Evolutionary conservation across 1,140 invertebrate species (phyloP).

Genomic region (Drosophila quadrilineata): DNA sequence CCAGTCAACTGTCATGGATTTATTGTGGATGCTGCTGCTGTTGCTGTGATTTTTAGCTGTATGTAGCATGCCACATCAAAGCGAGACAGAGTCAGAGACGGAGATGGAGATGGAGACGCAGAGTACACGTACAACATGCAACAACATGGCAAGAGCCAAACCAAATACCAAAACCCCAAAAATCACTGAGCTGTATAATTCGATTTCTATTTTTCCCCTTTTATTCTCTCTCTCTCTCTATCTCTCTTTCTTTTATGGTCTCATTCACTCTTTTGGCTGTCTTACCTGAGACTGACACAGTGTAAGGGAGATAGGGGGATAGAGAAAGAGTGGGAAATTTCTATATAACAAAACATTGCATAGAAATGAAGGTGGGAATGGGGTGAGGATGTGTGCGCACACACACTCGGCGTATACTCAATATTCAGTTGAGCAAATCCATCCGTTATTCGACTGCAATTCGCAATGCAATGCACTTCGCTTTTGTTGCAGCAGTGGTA

Average conservation of each 20-base stretch:
- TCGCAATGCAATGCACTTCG: slow-evolving; percentile 59
- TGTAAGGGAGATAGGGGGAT: neutral
- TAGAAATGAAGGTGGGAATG: slow-evolving; percentile 31
- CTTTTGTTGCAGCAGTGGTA: slow-evolving; percentile 15
- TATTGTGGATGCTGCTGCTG: slow-evolving; percentile 47
- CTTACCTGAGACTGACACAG: slow-evolving; percentile 46
- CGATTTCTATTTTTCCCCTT: slow-evolving; percentile 76
- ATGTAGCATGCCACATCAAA: slow-evolving; percentile 70
- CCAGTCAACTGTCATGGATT: slow-evolving; percentile 76
- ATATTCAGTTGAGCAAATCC: slow-evolving; percentile 79
- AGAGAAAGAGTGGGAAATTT: slow-evolving; percentile 1
- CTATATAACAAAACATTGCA: slow-evolving; percentile 52
- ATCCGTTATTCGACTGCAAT: slow-evolving; percentile 65
- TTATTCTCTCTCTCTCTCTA: slow-evolving; percentile 49
- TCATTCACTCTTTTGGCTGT: slow-evolving; percentile 40
- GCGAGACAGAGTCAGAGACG: slow-evolving; percentile 7
- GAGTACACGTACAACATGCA: slow-evolving; percentile 52
- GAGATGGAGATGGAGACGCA: too few species aligned
- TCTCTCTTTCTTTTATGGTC: neutral
- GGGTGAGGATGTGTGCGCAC: too few species aligned
- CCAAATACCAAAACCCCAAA: slow-evolving; percentile 79
- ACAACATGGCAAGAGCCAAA: too few species aligned
- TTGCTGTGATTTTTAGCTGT: slow-evolving; percentile 70
- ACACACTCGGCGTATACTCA: slow-evolving; percentile 61
- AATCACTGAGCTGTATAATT: slow-evolving; percentile 80